Base-by-base conservation (phyloP, 2,113 vertebrate genomes). In the human region DNA sequence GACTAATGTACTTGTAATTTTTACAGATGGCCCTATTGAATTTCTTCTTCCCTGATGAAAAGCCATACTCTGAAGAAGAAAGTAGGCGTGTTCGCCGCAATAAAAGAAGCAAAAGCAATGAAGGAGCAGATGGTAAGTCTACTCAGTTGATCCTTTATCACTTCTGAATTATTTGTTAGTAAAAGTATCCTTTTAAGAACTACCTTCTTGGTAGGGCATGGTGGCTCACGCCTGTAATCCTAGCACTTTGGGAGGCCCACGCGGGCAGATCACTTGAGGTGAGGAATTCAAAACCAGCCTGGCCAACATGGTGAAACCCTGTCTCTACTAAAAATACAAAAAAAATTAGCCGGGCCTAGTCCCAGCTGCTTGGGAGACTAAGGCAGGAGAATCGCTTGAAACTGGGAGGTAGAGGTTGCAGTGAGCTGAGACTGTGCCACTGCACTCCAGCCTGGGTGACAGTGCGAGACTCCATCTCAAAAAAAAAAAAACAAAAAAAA, bases 91-190 rank as follows among this genome's bases (percentile, higher is more conserved):
- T 98, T 95, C 98, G 94, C 22, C 98, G 99, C 40, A 99, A 99
- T 79, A 99, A 99, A 96, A 98, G 99, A 98, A 99, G 99, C 97
- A 99, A 99, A 98, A 98, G 98, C 97, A 99, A 98, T 20, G 99
- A 99, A 89, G 99, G 98, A 95, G 96, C 98, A 32, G 99, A 99
- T 9, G 98, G 99, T 99, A 98, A 99, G 99, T 98, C 66, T 97
- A 17, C 25, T 76, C 35, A 35, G 48, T 9, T 96, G 75, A 93
- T 96, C 73, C 57, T 75, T 96, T 86, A 83, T 95, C 61, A 43
- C 48, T 43, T 78, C 59, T 88, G 75, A 61, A 18, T 88, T 50
- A 66, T 75, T 48, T 73, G 30, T 89, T 79, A 90, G 81, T 82
- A 82, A 84, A 76, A 89, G 40, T 83, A 25, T 32, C 66, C 45